Conservation (phyloP, 2,888 invertebrate species). For the Coelinius sp. region DNA sequence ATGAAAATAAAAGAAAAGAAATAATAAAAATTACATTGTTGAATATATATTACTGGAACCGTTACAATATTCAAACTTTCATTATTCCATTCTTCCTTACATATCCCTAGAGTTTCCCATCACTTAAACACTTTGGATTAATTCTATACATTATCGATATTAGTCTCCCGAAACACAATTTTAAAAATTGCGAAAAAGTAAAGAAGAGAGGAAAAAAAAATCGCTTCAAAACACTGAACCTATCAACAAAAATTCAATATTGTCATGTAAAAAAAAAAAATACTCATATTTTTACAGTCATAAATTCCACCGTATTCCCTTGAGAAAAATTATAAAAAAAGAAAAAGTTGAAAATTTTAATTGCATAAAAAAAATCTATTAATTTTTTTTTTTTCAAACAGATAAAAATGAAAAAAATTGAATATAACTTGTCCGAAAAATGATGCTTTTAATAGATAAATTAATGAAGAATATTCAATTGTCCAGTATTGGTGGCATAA, state of each 20-base stretch:
- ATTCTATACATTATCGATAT: too few relatives aligned
- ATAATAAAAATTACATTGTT: conserved; percentile 15
- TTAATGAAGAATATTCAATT: conserved; percentile 78
- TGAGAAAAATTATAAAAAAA: neutral
- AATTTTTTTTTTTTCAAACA: too few relatives aligned
- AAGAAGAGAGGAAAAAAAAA: neutral
- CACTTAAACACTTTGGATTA: neutral
- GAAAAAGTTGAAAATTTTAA: too few relatives aligned
- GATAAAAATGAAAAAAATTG: neutral
- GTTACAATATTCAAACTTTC: conserved; percentile 12
- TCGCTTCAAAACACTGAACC: too few relatives aligned
- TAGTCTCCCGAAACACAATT: too few relatives aligned
- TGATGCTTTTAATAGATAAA: conserved; percentile 14
- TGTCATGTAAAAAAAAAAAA: neutral
- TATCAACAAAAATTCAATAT: too few relatives aligned
- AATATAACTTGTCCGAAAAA: neutral
- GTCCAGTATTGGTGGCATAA: conserved; percentile 89
- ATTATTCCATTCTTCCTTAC: conserved; percentile 3
- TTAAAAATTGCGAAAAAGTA: too few relatives aligned
- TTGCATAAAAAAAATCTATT: too few relatives aligned
- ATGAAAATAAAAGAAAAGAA: conserved; percentile 24
- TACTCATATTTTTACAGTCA: conserved; percentile 1
- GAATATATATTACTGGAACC: conserved; percentile 34
- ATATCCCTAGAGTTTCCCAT: conserved; percentile 20
- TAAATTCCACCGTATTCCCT: neutral